Evolutionary conservation across 2,888 invertebrate genomes (phyloP).

Genomic region (Conus canariensis): DNA sequence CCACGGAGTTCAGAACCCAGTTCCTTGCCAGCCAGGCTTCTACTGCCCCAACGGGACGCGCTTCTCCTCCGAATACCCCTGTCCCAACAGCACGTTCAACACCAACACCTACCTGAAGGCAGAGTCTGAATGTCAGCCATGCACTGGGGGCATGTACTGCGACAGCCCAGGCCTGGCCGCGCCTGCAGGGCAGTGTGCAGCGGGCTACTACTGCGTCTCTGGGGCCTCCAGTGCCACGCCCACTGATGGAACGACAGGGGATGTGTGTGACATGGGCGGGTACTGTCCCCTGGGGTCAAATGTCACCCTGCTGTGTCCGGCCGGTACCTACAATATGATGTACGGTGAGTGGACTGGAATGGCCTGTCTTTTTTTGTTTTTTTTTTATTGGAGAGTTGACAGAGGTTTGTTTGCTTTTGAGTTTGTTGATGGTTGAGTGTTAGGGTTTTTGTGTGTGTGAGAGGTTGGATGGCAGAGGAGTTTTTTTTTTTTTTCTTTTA

Average conservation of each 20-base stretch:
- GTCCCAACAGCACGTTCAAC: slow-evolving; percentile 73
- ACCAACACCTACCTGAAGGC: slow-evolving; percentile 57
- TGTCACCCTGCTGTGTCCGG: slow-evolving; percentile 65
- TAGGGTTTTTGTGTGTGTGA: too few relatives aligned
- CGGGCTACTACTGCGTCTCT: slow-evolving; percentile 68
- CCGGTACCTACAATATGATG: slow-evolving; percentile 72
- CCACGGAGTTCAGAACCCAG: slow-evolving; percentile 75
- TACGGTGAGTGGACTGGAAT: slow-evolving; percentile 40
- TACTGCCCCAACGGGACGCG: slow-evolving; percentile 73
- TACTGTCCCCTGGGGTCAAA: slow-evolving; percentile 72
- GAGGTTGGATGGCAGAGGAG: neutral
- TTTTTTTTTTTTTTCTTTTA: too few relatives aligned
- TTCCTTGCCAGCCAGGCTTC: slow-evolving; percentile 68
- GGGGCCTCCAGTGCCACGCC: slow-evolving; percentile 64
- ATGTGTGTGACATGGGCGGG: slow-evolving; percentile 67
- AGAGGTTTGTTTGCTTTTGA: neutral
- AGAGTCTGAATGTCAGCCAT: slow-evolving; percentile 68
- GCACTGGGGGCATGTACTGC: slow-evolving; percentile 73
- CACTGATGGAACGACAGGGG: slow-evolving; percentile 66
- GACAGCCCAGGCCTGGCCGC: slow-evolving; percentile 55
- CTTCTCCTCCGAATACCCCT: slow-evolving; percentile 67
- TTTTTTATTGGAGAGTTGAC: neutral
- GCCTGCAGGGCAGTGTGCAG: slow-evolving; percentile 66
- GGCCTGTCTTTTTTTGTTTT: too few relatives aligned
- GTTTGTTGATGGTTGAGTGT: neutral